Conservation (phyloP, 1,140 invertebrate genomes). For the Lepidurus apus region DNA sequence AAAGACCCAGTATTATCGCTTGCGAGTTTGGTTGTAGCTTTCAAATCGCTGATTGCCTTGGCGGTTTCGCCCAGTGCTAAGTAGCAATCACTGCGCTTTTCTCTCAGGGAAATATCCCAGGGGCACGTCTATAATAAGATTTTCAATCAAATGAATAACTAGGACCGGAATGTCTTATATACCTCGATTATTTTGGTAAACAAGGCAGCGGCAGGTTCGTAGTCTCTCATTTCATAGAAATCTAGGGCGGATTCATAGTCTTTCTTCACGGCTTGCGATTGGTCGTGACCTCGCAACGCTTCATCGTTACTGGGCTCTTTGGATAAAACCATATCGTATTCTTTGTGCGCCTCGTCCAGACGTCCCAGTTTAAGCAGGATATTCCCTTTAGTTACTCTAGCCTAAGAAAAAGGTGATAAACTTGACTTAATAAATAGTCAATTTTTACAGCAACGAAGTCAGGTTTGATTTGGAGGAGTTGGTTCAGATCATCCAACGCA, state of each 20-base stretch:
- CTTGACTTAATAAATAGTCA: slow-evolving; percentile 22
- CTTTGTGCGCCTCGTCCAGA: slow-evolving; percentile 70
- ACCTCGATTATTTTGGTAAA: slow-evolving; percentile 72
- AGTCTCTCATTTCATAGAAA: slow-evolving; percentile 61
- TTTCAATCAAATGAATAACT: slow-evolving; percentile 18
- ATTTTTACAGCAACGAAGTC: slow-evolving; percentile 75
- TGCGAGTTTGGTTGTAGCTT: slow-evolving; percentile 80
- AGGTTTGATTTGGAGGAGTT: slow-evolving; percentile 85
- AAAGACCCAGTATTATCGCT: slow-evolving; percentile 88
- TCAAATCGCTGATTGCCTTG: slow-evolving; percentile 84
- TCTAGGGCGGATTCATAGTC: slow-evolving; percentile 62
- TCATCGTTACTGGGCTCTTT: slow-evolving; percentile 71
- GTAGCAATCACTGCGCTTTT: slow-evolving; percentile 80
- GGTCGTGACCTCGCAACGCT: slow-evolving; percentile 58
- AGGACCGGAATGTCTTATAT: slow-evolving; percentile 37
- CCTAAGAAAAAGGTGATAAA: slow-evolving; percentile 48
- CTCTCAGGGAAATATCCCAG: slow-evolving; percentile 76
- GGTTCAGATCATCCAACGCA: slow-evolving; percentile 87
- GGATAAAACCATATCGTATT: slow-evolving; percentile 70
- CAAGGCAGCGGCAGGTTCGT: slow-evolving; percentile 60
- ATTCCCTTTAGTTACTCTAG: slow-evolving; percentile 76
- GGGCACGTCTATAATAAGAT: slow-evolving; percentile 58
- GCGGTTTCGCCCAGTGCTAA: slow-evolving; percentile 71
- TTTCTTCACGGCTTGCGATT: slow-evolving; percentile 59
- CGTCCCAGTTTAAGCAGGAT: slow-evolving; percentile 85